Evolutionary conservation across 2,888 invertebrate species (phyloP).

Genomic region (Trypoxylon attenuatum): DNA sequence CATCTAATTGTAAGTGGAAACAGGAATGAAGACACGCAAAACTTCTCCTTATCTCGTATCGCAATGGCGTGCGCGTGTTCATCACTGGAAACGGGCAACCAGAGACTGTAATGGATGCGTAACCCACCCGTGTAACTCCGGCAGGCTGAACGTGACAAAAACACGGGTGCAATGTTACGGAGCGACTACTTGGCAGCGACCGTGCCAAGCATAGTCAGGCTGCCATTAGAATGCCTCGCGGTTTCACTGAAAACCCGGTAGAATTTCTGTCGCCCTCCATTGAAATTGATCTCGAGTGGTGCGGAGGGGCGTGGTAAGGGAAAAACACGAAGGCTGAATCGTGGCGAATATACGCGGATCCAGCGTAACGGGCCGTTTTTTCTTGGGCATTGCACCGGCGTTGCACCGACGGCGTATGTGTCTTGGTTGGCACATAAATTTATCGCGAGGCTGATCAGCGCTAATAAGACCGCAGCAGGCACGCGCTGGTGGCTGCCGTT

Average conservation of each 20-base stretch:
- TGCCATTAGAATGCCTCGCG: conserved; percentile 36
- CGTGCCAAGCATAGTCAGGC: conserved; percentile 32
- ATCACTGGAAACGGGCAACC: neutral
- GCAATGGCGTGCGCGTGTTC: too few species aligned
- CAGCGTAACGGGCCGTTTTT: conserved; percentile 30
- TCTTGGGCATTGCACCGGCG: conserved; percentile 1
- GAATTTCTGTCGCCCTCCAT: conserved; percentile 54
- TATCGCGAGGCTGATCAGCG: conserved; percentile 52
- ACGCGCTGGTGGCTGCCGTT: conserved; percentile 40
- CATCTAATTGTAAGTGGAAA: too few species aligned
- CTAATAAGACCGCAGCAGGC: conserved; percentile 52
- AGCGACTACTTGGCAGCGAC: conserved; percentile 42
- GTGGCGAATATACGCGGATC: conserved; percentile 29
- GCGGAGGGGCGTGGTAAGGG: neutral
- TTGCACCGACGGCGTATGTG: conserved; percentile 27
- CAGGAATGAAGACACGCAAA: too few species aligned
- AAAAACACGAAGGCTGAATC: conserved; percentile 28
- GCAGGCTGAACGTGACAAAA: too few species aligned
- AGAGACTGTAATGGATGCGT: too few species aligned
- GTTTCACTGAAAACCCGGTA: conserved; percentile 53
- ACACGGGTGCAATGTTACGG: conserved; percentile 18
- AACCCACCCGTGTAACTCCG: too few species aligned
- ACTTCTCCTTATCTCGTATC: too few species aligned
- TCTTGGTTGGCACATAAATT: conserved; percentile 49
- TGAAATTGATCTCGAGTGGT: conserved; percentile 1